Percentiles rank a stretch among this genome's conserved stretches.
These are phyloP conservation scores for Lagodon rhomboides DNA, from an alignment of 2,797 vertebrate genomes.

Conservation along the genomic window DNA sequence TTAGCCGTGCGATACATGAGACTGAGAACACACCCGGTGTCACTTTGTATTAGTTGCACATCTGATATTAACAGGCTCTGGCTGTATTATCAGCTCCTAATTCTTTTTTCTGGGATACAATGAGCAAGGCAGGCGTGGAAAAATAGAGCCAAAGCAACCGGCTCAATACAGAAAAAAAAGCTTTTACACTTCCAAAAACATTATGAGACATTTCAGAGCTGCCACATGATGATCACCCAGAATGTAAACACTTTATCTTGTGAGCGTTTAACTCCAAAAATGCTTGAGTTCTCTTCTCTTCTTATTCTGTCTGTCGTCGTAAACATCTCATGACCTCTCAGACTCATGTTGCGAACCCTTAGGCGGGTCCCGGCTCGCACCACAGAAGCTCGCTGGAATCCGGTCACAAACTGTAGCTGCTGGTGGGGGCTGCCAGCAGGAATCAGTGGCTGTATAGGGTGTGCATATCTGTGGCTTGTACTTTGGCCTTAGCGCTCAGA, in stretches of 20 bases:
- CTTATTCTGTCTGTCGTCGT: not conserved
- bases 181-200: not conserved
- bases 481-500: constrained; percentile 36
- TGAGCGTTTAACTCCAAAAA: not conserved
- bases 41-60: constrained; percentile 21
- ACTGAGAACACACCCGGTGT: constrained; percentile 20
- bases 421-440: constrained; percentile 6
- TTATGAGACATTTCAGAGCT: constrained; percentile 7
- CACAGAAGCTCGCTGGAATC: not conserved
- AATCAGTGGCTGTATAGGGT: constrained; percentile 28
- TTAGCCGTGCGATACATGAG: constrained; percentile 11
- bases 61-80: constrained; percentile 34
- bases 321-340: constrained; percentile 11
- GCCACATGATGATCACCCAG: not conserved
- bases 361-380: not conserved
- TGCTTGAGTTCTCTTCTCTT: not conserved
- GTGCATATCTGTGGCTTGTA: constrained; percentile 48
- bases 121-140: constrained; percentile 15
- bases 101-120: constrained; percentile 15
- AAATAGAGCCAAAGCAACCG: constrained; percentile 5
- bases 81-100: constrained; percentile 32
- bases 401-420: constrained; percentile 18
- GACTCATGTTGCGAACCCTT: not conserved
- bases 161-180: constrained; percentile 7
- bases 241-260: not conserved